Percentiles rank a stretch among this genome's conserved stretches.
phyloP scores from a whole-genome alignment of 92 coral and sea anemone genomes.

The Zoanthus gigantus region DNA sequence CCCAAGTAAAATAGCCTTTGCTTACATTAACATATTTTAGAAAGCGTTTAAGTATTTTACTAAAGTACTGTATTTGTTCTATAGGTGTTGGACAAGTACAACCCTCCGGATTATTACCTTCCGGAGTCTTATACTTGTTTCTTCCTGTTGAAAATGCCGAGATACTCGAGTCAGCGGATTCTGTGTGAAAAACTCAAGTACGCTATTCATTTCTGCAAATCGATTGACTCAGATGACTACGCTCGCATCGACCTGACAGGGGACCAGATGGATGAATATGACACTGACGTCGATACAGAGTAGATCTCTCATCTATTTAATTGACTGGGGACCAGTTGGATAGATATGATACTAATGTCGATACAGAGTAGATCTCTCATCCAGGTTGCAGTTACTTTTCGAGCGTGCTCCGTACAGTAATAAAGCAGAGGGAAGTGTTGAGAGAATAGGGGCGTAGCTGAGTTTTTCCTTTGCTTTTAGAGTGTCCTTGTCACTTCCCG shows the following conservation, averaged over 20 bases:
- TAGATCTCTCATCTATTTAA: slow-evolving; percentile 62
- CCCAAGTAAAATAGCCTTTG: no score
- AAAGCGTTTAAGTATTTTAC: no score
- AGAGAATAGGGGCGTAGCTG: no score
- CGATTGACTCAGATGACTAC: slow-evolving; percentile 98
- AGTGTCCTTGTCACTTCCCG: no score
- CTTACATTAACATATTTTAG: no score
- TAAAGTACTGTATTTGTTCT: background rate
- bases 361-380: slow-evolving; percentile 4
- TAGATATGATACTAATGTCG: slow-evolving; percentile 91
- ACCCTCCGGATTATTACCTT: slow-evolving; percentile 96
- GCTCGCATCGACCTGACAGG: slow-evolving; percentile 98
- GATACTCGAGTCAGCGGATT: slow-evolving; percentile 97
- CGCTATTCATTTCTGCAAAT: slow-evolving; percentile 98
- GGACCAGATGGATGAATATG: slow-evolving; percentile 93
- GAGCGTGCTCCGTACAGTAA: no score
- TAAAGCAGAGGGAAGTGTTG: no score
- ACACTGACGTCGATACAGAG: slow-evolving; percentile 80
- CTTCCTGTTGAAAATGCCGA: slow-evolving; percentile 97
- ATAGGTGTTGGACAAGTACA: slow-evolving; percentile 98
- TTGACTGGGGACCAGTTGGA: slow-evolving; percentile 93
- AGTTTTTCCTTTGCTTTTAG: no score
- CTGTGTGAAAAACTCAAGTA: slow-evolving; percentile 98
- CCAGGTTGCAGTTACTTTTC: no score
- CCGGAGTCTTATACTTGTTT: slow-evolving; percentile 99